Evolutionary conservation across 1,140 invertebrate species (phyloP), one percentile per base, ranked within the genome.

Genomic region (Eumeta japonica): DNA sequence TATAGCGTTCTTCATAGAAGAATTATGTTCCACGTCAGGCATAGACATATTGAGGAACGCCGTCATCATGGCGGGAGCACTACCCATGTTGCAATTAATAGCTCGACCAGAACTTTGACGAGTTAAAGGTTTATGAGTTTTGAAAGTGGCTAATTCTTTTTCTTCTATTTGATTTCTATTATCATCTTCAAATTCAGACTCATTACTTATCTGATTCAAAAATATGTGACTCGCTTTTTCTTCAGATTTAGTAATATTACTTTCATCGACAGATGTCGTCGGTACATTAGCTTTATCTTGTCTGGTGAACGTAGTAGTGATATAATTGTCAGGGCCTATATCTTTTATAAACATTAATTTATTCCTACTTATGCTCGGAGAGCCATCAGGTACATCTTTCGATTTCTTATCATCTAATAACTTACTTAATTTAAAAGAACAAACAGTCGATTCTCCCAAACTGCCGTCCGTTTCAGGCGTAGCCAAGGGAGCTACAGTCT

Each of bases 291-390:
- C 45, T 41, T 66, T 72, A 24, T 72, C 76, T 61, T 76, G 80
- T 45, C 80, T 79, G 10, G 77, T 78, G 49, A 75, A 80, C 36
- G 79, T 79, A 30, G 81, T 83, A 11, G 79, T 82, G 37, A 83
- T 81, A 54, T 84, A 84, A 70, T 83, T 85, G 59, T 85, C 82
- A 41, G 78, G 78, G 15, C 81, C 82, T 45, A 83, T 83, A 50
- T 81, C 80, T 59, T 83, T 83, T 46, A 81, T 77, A 41, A 71
- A 74, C 56, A 74, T 56, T 35, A 79, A 68, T 47, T 79, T 67
- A 48, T 73, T 76, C 51, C 75, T 81, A 60, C 65, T 77, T 44
- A 72, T 76, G 49, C 76, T 71, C 50, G 64, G 65, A 31, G 64
- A 57, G 29, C 59, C 52, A 38, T 75, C 71, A 58, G 68, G 61